These are phyloP conservation scores for Urechis unicinctus DNA, from an alignment of 2,888 invertebrate species.

Conservation along the genomic window DNA sequence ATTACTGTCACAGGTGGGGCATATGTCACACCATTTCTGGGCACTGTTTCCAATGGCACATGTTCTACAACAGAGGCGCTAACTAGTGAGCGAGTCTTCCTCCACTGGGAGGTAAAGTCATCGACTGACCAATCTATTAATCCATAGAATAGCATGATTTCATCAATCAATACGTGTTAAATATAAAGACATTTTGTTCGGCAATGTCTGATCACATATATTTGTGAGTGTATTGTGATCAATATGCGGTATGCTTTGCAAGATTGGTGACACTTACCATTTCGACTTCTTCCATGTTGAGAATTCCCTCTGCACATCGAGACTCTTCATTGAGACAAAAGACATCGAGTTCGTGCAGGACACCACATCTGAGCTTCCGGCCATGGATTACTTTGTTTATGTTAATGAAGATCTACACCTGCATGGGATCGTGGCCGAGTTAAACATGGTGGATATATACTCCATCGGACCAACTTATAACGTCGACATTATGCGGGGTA, in stretches of 20 bases:
- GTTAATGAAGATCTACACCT: conserved; percentile 31
- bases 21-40: neutral
- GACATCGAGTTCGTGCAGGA: conserved; percentile 17
- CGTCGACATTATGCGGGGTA: conserved; percentile 19
- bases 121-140: neutral
- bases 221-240: neutral
- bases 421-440: conserved; percentile 27
- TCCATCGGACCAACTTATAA: conserved; percentile 27
- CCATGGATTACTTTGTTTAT: conserved; percentile 27
- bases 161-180: neutral
- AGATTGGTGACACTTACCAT: conserved; percentile 20
- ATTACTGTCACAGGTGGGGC: neutral
- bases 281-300: conserved; percentile 33
- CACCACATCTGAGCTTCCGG: conserved; percentile 19
- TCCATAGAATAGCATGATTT: neutral
- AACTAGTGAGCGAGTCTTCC: neutral
- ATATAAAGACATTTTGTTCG: no score
- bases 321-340: conserved; percentile 22
- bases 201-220: no score
- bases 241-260: no score
- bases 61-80: neutral
- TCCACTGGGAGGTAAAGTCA: conserved; percentile 4
- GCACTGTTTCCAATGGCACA: neutral
- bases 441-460: conserved; percentile 29
- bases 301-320: conserved; percentile 22